phyloP scores from a whole-genome alignment of 2,888 invertebrate genomes.

The Lysandra coridon region DNA sequence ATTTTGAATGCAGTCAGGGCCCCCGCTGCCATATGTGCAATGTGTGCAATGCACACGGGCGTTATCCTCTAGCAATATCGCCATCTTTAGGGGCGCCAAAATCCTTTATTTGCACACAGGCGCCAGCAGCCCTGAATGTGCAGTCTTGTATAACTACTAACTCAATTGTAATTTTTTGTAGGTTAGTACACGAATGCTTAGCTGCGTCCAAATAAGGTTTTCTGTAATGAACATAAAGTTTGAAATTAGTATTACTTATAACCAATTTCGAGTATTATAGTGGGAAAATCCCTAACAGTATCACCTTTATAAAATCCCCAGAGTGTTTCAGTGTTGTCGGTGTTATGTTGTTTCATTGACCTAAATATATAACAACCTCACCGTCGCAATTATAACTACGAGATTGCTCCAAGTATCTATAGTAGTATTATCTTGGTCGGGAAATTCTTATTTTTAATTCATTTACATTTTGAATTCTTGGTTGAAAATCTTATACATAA shows the following conservation, averaged over 20 bases:
- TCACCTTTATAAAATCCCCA: conserved; percentile 26
- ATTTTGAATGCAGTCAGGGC: no score
- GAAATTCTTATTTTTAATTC: conserved; percentile 26
- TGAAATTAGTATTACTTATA: neutral
- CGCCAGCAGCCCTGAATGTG: no score
- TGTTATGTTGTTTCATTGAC: conserved; percentile 30
- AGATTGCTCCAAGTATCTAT: conserved; percentile 17
- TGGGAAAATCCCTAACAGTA: conserved; percentile 14
- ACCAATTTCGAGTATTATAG: conserved; percentile 24
- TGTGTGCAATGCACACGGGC: no score
- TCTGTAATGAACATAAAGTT: neutral
- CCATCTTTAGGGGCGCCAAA: no score
- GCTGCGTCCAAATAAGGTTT: neutral
- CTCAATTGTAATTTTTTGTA: no score
- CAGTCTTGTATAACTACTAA: no score
- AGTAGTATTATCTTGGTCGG: conserved; percentile 2
- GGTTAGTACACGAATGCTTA: no score
- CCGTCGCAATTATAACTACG: conserved; percentile 29
- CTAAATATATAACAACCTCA: conserved; percentile 29
- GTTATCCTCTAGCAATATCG: no score
- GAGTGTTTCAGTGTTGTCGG: conserved; percentile 20
- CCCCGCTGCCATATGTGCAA: no score
- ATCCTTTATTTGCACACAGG: no score
- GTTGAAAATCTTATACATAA: neutral
- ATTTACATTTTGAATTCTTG: conserved; percentile 3